Conservation (phyloP, 2,797 vertebrate species). For the Glyptemys insculpta region DNA sequence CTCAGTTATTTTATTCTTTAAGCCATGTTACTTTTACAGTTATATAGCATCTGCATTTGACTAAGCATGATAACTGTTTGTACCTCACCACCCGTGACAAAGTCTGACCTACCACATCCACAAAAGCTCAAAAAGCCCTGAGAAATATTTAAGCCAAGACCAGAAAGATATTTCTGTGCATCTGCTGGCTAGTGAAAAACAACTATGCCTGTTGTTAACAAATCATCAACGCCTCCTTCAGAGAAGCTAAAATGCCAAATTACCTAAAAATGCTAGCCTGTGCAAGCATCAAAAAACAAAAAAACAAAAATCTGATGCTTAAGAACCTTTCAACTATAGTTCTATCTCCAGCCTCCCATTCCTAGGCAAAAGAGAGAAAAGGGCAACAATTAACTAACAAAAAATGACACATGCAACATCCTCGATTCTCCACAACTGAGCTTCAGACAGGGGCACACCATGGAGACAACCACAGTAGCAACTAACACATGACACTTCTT, state of each 20-base stretch:
- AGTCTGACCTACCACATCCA: neutral
- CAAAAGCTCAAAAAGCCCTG: neutral
- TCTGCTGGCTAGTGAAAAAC: neutral
- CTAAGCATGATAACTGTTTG: neutral
- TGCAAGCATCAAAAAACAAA: neutral
- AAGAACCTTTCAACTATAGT: neutral
- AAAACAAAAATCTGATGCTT: neutral
- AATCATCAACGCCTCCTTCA: neutral
- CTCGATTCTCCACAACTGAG: neutral
- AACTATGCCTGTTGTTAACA: neutral
- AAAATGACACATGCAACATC: neutral
- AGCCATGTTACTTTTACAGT: neutral
- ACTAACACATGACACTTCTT: neutral
- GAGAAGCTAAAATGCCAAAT: neutral
- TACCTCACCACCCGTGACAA: neutral
- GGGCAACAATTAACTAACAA: neutral
- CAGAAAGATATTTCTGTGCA: neutral
- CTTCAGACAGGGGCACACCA: neutral
- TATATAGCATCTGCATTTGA: neutral
- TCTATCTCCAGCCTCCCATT: neutral
- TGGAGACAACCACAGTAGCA: neutral
- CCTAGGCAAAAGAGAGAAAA: accelerated
- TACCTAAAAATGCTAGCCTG: accelerated
- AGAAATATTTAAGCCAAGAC: neutral
- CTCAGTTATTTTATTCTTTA: neutral